These are phyloP conservation scores for Festucalex cinctus DNA, from an alignment of 2,113 vertebrate genomes.

Conservation along the genomic window DNA sequence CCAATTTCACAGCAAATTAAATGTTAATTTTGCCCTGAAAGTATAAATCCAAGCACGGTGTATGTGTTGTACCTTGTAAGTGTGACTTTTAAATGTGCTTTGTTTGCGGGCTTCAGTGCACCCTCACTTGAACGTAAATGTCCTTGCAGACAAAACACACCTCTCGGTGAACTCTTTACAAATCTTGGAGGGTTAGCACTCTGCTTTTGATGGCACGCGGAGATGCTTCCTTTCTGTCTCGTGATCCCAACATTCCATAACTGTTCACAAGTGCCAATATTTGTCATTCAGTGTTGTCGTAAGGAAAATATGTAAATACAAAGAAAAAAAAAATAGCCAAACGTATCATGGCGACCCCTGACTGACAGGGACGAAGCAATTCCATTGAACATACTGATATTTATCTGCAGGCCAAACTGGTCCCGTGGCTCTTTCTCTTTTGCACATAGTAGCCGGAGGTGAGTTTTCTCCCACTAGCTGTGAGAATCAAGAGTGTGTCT, in stretches of 20 bases:
- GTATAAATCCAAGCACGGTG: not conserved
- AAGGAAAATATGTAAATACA: constrained; percentile 20
- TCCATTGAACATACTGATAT: constrained; percentile 12
- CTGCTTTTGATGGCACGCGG: constrained; percentile 23
- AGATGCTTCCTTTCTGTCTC: not conserved
- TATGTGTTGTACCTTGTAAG: not conserved
- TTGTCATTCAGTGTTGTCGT: constrained; percentile 9
- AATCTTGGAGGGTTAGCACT: constrained; percentile 26
- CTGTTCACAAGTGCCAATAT: not conserved
- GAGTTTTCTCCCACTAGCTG: constrained; percentile 28
- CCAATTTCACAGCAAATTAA: constrained; percentile 49
- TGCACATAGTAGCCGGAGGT: constrained; percentile 26
- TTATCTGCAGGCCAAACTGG: constrained; percentile 22
- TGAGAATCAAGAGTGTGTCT: constrained; percentile 22
- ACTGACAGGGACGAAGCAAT: no score
- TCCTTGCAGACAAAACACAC: constrained; percentile 14
- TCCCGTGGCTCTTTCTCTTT: constrained; percentile 22
- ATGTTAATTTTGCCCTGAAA: constrained; percentile 46
- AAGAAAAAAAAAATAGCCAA: constrained; percentile 7
- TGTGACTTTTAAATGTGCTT: constrained; percentile 11
- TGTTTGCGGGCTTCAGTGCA: not conserved
- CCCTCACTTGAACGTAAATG: constrained; percentile 18
- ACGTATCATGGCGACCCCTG: no score
- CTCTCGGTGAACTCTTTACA: constrained; percentile 8
- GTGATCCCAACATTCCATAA: not conserved